A percentile compares a stretch with the other conserved stretches of the same genome.
Conservation (phyloP, 2,888 invertebrate species). For the Pegoplata infirma region DNA sequence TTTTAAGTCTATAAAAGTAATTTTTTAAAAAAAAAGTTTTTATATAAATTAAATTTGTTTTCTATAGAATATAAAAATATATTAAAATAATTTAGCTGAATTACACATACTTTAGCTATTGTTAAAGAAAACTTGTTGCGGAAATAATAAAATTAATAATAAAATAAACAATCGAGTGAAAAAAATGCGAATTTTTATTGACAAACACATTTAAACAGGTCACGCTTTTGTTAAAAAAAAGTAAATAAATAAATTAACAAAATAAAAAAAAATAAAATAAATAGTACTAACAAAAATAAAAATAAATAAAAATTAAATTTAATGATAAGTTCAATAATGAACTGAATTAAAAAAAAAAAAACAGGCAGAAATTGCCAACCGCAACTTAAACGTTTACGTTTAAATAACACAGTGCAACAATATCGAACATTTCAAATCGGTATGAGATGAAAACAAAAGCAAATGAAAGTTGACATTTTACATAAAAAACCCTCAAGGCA, state of each 20-base stretch:
- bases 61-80: not conserved
- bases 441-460: too few relatives aligned
- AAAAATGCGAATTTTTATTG: constrained; percentile 36
- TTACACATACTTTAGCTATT: constrained; percentile 1
- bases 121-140: constrained; percentile 33
- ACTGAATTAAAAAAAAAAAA: constrained; percentile 4
- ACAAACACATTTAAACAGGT: constrained; percentile 35
- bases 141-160: constrained; percentile 45
- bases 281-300: not conserved
- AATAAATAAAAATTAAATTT: not conserved
- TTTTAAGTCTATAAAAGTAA: too few relatives aligned
- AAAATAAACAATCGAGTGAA: not conserved
- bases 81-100: constrained; percentile 5
- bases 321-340: not conserved
- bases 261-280: constrained; percentile 3
- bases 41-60: too few relatives aligned
- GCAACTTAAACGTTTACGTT: not conserved
- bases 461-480: too few relatives aligned
- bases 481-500: too few relatives aligned
- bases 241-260: constrained; percentile 3
- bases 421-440: too few relatives aligned
- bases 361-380: too few relatives aligned
- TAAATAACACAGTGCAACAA: too few relatives aligned
- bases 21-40: too few relatives aligned
- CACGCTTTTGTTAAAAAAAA: constrained; percentile 31